Conservation (phyloP, 2,888 invertebrate species). For the Catocala sponsa region DNA sequence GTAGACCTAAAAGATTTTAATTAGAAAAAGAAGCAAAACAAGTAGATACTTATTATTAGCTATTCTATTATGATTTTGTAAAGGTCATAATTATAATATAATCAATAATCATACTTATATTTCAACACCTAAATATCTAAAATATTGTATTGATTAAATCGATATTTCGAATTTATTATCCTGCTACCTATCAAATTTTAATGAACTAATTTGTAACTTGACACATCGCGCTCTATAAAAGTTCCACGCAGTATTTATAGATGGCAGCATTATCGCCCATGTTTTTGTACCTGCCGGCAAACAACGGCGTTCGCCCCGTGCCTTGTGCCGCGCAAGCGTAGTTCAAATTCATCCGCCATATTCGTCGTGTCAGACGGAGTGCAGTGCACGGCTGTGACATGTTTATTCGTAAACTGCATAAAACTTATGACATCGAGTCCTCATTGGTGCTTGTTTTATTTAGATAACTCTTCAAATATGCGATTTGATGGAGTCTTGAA, state of each 20-base stretch:
- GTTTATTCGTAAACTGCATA: constrained; percentile 84
- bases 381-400: constrained; percentile 84
- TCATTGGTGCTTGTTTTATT: constrained; percentile 74
- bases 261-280: constrained; percentile 63
- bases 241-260: constrained; percentile 57
- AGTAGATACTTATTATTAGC: too few relatives aligned
- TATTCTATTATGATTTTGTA: too few relatives aligned
- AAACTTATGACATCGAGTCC: constrained; percentile 76
- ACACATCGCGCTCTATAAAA: constrained; percentile 20
- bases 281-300: constrained; percentile 76
- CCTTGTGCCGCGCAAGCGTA: constrained; percentile 79
- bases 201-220: constrained; percentile 10
- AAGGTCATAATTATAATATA: too few relatives aligned
- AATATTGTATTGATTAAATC: too few relatives aligned
- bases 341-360: constrained; percentile 87
- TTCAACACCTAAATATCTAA: too few relatives aligned
- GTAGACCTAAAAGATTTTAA: too few relatives aligned
- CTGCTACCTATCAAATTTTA: constrained; percentile 41
- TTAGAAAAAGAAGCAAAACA: too few relatives aligned
- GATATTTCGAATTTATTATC: neutral
- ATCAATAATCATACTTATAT: too few relatives aligned
- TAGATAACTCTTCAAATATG: constrained; percentile 76
- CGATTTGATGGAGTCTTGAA: constrained; percentile 72
- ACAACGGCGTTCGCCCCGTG: constrained; percentile 57
- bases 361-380: constrained; percentile 87